Evolutionary conservation across 2,888 invertebrate genomes (phyloP).

Genomic region (Rhopalosiphum nymphaeae): DNA sequence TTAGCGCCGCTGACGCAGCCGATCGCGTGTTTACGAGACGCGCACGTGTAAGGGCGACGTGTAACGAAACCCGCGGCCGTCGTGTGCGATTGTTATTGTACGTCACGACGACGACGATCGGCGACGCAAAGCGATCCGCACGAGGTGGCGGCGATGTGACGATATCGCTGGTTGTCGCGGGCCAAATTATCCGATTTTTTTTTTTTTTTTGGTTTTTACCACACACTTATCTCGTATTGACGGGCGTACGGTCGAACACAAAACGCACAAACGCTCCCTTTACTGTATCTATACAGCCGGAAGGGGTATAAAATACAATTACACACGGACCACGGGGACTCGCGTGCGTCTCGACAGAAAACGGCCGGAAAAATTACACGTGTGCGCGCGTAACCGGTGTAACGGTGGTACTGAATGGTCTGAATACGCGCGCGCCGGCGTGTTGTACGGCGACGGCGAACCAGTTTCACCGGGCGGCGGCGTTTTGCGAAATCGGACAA

Average conservation of each 20-base stretch:
- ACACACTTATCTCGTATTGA: not conserved
- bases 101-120: not conserved
- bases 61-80: not conserved
- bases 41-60: conserved; percentile 3
- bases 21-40: not conserved
- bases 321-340: not conserved
- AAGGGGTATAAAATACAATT: too few relatives aligned
- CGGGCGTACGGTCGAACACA: not conserved
- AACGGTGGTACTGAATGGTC: conserved; percentile 53
- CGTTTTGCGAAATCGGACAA: conserved; percentile 52
- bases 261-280: not conserved
- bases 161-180: not conserved
- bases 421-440: conserved; percentile 31
- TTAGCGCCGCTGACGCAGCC: not conserved
- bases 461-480: conserved; percentile 55
- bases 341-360: not conserved
- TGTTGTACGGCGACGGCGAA: conserved; percentile 46
- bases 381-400: conserved; percentile 53
- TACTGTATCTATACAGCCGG: not conserved
- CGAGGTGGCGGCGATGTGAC: not conserved
- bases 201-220: too few relatives aligned
- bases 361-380: not conserved
- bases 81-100: not conserved
- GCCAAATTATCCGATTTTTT: not conserved
- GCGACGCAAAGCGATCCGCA: not conserved